Percentiles rank a stretch among this genome's conserved stretches.
These are phyloP conservation scores for Oreotrochilus melanogaster DNA, from an alignment of 2,113 vertebrate genomes.

Conservation along the genomic window DNA sequence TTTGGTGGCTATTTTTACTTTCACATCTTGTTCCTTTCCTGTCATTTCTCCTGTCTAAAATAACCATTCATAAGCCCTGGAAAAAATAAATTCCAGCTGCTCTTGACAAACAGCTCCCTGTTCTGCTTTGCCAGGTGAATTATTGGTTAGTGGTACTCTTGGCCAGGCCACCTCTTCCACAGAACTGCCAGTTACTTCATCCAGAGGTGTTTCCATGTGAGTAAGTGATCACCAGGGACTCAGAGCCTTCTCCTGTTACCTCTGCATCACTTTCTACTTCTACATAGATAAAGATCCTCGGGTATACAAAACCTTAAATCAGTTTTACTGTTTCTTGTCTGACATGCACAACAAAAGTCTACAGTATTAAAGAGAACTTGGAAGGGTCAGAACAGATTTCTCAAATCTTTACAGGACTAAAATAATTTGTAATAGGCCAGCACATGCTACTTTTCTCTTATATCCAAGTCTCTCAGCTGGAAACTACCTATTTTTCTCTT, in stretches of 20 bases:
- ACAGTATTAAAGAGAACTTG: background rate
- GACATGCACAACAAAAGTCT: background rate
- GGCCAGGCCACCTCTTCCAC: background rate
- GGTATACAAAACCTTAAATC: background rate
- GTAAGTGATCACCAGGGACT: background rate
- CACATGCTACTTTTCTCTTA: background rate
- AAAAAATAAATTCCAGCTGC: background rate
- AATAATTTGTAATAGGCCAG: background rate
- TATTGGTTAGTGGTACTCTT: background rate
- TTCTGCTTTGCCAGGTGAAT: slow-evolving; percentile 10
- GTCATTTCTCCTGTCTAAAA: background rate
- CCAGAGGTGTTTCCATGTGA: background rate
- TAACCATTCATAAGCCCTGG: background rate
- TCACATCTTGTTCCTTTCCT: background rate
- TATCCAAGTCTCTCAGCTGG: background rate
- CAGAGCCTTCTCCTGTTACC: background rate
- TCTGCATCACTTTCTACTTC: background rate
- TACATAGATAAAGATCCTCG: background rate
- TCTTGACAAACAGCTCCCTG: background rate
- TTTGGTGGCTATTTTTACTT: background rate
- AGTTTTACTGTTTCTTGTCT: background rate
- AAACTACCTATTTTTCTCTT: background rate
- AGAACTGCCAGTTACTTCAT: background rate
- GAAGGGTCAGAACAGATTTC: background rate
- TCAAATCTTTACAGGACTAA: background rate